Percentiles rank a stretch among this genome's conserved stretches.
Evolutionary conservation across 2,113 vertebrate species (phyloP).

Genomic region (Agapornis roseicollis): DNA sequence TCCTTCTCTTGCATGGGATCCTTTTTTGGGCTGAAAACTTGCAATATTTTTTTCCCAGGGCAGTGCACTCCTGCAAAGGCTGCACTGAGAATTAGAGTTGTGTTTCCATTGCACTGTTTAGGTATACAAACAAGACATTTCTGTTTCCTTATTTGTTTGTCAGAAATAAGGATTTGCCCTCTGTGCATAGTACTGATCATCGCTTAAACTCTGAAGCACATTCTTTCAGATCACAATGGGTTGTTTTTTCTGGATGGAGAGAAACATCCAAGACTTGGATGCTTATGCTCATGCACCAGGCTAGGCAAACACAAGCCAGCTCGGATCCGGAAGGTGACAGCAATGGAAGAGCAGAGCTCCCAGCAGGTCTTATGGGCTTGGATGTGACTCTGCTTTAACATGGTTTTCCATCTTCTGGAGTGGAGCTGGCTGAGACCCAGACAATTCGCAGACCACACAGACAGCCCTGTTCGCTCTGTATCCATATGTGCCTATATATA

Average conservation of each 20-base stretch:
- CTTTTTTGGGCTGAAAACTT: not conserved
- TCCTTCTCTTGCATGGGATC: not conserved
- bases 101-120: fast-evolving
- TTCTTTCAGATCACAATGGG: not conserved
- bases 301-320: not conserved
- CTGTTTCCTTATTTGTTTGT: not conserved
- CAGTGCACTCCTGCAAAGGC: fast-evolving
- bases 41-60: not conserved
- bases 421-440: not conserved
- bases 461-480: fast-evolving
- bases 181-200: not conserved
- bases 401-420: not conserved
- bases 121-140: not conserved
- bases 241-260: not conserved
- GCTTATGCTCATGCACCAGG: not conserved
- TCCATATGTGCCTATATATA: not conserved
- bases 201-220: not conserved
- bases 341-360: not conserved
- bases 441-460: not conserved
- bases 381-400: not conserved
- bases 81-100: not conserved
- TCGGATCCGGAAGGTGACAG: not conserved
- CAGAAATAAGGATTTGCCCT: not conserved
- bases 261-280: not conserved
- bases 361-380: not conserved